These are phyloP conservation scores for Bos javanicus DNA, from an alignment of 2,113 vertebrate species.

Conservation along the genomic window DNA sequence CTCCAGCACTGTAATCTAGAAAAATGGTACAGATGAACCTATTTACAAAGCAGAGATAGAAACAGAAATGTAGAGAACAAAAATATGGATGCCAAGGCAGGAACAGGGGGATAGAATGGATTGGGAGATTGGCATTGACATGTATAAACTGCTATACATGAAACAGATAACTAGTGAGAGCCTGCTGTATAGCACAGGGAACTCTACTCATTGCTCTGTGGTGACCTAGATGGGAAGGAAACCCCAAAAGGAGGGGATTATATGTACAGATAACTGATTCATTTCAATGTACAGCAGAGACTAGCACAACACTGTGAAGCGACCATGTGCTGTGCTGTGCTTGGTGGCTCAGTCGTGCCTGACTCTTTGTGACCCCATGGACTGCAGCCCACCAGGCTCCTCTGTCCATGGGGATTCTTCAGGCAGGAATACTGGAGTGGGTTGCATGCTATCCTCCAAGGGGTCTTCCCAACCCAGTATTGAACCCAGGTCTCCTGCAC, in stretches of 20 bases:
- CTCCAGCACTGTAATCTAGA: background rate
- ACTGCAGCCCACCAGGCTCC: fast-evolving
- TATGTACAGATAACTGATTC: background rate
- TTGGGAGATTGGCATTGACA: background rate
- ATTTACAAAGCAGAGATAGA: background rate
- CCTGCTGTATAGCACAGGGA: background rate
- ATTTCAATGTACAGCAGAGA: background rate
- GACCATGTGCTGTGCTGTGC: background rate
- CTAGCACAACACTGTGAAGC: background rate
- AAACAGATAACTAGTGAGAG: background rate
- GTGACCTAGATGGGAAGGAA: background rate
- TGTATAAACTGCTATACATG: background rate
- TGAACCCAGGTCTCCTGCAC: background rate
- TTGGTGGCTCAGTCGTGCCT: fast-evolving
- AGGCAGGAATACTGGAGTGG: background rate
- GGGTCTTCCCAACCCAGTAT: background rate
- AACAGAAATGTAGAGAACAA: background rate
- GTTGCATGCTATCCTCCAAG: background rate
- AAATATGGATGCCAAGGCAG: background rate
- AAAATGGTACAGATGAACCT: background rate
- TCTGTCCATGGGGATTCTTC: background rate
- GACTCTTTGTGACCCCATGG: background rate
- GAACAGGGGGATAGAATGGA: background rate
- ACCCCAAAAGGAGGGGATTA: background rate
- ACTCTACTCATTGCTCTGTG: background rate